Evolutionary conservation across 2,113 vertebrate species (phyloP).

Genomic region (Falcunculus frontatus): DNA sequence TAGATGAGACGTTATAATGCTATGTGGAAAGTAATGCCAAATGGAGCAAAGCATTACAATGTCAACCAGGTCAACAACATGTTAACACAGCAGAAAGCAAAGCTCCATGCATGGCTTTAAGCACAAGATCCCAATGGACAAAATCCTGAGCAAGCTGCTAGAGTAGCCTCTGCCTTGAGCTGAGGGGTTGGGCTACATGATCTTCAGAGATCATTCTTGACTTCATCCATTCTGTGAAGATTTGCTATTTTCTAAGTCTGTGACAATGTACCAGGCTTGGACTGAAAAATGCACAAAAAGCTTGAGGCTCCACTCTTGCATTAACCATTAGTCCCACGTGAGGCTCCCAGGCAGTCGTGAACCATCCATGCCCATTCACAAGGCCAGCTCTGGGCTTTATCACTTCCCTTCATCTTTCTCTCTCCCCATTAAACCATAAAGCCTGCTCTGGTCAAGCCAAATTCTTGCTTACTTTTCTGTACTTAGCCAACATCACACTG

Average conservation of each 20-base stretch:
- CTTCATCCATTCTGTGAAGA: background rate
- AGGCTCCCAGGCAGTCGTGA: background rate
- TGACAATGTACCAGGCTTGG: background rate
- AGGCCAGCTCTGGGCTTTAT: background rate
- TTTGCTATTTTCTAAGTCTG: background rate
- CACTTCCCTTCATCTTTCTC: background rate
- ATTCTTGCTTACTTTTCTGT: background rate
- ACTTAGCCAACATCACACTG: background rate
- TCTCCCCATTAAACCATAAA: background rate
- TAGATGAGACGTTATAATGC: background rate
- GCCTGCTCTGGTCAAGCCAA: background rate
- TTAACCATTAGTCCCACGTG: fast-evolving
- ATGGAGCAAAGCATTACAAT: background rate
- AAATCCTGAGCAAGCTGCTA: background rate
- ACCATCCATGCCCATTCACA: background rate
- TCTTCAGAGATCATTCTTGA: background rate
- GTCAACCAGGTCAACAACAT: background rate
- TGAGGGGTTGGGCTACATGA: background rate
- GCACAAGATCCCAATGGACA: background rate
- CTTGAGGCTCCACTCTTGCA: background rate
- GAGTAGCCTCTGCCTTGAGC: background rate
- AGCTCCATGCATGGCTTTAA: background rate
- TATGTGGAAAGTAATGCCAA: background rate
- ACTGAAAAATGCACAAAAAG: background rate
- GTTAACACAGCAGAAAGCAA: background rate